Base-by-base conservation (phyloP, 2,797 vertebrate species). In the Rousettus madagascariensis region DNA sequence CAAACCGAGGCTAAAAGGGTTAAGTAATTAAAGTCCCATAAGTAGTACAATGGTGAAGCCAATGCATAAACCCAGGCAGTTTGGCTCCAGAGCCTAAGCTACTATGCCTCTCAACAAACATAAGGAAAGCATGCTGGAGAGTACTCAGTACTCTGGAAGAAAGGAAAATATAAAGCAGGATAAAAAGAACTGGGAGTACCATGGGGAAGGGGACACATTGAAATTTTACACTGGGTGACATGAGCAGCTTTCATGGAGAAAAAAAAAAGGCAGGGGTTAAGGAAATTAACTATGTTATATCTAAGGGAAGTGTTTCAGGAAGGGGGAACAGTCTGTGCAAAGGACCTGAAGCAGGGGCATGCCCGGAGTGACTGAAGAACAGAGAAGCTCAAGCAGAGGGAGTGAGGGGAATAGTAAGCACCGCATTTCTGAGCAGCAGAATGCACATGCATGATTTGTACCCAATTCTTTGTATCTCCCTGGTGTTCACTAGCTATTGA, bases 371-470 rank as follows among this genome's bases (percentile, higher is more conserved):
- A 4, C 20, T 10, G 2, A 55, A 55, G 13, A 68, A 53, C 51
- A 28, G 22, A 57, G 30, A 51, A 26, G 20, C 79, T 8, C 7
- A 46, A 72, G 71, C 28, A 49, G 19, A 41, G 43, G 11, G 11
- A n/a, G 8, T 13, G 17, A 41, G 12, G 33, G 7, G 22, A 24
- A 53, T 0, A 78, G 53, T 24, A 12, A 46, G 4, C 36, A 33
- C 51, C 20, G n/a, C 28, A 49, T 43, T 46, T 5, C 49, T 24
- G 36, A 30, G 15, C 51, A 57, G 46, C 41, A 89, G 38, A n/a
- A 38, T 4, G 2, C 24, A 38, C 28, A 4, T 1, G 6, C 12
- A 2, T 5, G 11, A 3, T 24, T 22, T 33, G 26, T 5, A 55
- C 41, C 20, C 0, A 5, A 63, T 28, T 87, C 55, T 90, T 30